These are phyloP conservation scores for Leptodirus hochenwartii DNA, from an alignment of 2,888 invertebrate genomes.

Conservation along the genomic window DNA sequence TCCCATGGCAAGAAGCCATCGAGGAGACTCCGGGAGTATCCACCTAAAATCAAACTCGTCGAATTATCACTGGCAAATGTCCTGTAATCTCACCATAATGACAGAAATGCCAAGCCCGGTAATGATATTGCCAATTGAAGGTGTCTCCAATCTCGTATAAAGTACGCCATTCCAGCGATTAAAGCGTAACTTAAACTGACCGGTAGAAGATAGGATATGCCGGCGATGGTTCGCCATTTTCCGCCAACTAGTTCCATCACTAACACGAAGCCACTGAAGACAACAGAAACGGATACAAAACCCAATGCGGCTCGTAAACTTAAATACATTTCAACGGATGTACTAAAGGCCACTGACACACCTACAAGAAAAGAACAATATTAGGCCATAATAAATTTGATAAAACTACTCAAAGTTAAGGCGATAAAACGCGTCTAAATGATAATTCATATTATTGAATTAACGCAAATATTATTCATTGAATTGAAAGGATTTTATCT, in stretches of 20 bases:
- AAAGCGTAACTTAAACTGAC: constrained; percentile 57
- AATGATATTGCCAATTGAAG: constrained; percentile 54
- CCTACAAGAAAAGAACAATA: constrained; percentile 18
- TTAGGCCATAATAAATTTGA: too few relatives aligned
- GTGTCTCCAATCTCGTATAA: constrained; percentile 52
- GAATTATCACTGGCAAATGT: not conserved
- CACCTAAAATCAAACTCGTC: constrained; percentile 35
- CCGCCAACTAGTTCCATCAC: constrained; percentile 64
- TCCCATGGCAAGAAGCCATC: constrained; percentile 58
- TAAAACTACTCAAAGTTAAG: too few relatives aligned
- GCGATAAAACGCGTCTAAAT: too few relatives aligned
- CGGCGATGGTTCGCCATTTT: constrained; percentile 62
- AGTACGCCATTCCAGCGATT: constrained; percentile 51
- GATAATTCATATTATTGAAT: too few relatives aligned
- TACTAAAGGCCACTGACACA: constrained; percentile 43
- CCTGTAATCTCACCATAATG: constrained; percentile 38
- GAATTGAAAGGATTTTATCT: too few relatives aligned
- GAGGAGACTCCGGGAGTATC: constrained; percentile 60
- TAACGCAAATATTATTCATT: too few relatives aligned
- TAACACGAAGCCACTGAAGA: constrained; percentile 63
- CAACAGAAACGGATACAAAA: constrained; percentile 62
- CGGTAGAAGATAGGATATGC: constrained; percentile 65
- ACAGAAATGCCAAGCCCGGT: constrained; percentile 48
- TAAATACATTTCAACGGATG: constrained; percentile 52
- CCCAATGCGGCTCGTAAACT: constrained; percentile 51